Base-by-base conservation (phyloP, 2,888 invertebrate genomes). In the Melieria picta region DNA sequence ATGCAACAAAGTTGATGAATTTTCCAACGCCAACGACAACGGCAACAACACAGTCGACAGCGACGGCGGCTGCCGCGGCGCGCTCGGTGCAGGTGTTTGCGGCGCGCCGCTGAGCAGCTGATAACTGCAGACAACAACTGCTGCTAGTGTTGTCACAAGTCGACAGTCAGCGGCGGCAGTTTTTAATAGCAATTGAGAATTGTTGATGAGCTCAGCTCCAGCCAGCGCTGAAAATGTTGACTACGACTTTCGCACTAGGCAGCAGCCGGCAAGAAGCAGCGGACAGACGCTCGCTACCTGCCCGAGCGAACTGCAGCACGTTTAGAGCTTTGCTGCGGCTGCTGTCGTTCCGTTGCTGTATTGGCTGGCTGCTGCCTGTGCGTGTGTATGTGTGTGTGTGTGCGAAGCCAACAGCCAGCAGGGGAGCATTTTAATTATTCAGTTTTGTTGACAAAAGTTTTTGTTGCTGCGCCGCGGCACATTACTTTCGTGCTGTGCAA, bases 371-470 rank as follows among this genome's bases (percentile, higher is more conserved):
- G 30, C 30, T 30, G 30, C 30, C 30, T 30, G 30, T 30, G 30
- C 3, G 30, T 30, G 30, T 30, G 30, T 30, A 2, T 30, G 30
- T 16, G 16, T 30, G 30, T 30, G 30, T 30, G 30, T 30, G 30
- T 30, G 30, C 30, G 30, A 30, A 30, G 30, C 30, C 63, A 69
- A 61, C 68, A 61, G 50, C 46, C 61, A 68, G 48, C 83, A 76
- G 76, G 83, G 83, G 83, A 82, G 81, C 80, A 79, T 82, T 83
- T 83, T 83, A 83, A 83, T 83, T 83, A 83, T 83, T 83, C 83
- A 83, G 79, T 78, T 80, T 81, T 83, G 83, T 83, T 83, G 83
- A 82, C 83, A 80, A 83, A 82, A 77, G 81, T 83, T 83, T 77
- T 76, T 42, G 52, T 30, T 30, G 30, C 30, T 30, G 30, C 30